phyloP scores from a whole-genome alignment of 2,888 invertebrate genomes.

The Plebejus argus region DNA sequence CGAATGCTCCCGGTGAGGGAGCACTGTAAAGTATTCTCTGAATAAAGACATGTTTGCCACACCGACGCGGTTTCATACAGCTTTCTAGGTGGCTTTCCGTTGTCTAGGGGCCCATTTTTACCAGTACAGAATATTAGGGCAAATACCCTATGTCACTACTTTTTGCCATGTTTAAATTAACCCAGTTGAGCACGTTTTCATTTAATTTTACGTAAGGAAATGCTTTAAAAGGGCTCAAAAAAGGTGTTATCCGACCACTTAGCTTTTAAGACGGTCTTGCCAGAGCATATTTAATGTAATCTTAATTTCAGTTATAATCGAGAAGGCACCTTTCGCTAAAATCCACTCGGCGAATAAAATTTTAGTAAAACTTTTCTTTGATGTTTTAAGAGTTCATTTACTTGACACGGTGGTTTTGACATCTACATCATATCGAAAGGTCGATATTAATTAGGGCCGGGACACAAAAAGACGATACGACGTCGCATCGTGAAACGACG shows the following conservation, averaged over 20 bases:
- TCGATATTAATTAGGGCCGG: not conserved
- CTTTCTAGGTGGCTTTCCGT: too few species aligned
- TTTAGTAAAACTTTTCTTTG: not conserved
- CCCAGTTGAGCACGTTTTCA: not conserved
- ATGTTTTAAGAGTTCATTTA: constrained; percentile 2
- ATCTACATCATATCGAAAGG: not conserved
- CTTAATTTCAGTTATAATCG: not conserved
- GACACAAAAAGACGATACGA: too few species aligned
- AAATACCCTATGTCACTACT: not conserved
- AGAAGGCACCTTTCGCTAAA: not conserved
- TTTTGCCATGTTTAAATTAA: not conserved
- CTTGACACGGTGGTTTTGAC: not conserved
- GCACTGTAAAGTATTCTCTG: not conserved
- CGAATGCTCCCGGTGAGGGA: too few species aligned
- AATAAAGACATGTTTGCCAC: too few species aligned
- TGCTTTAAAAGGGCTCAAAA: not conserved
- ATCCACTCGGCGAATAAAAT: not conserved
- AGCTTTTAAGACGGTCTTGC: not conserved
- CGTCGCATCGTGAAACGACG: too few species aligned
- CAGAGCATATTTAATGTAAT: not conserved
- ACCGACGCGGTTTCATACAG: too few species aligned
- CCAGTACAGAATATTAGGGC: too few species aligned
- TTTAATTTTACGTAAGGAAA: not conserved
- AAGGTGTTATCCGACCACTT: not conserved
- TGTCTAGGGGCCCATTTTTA: too few species aligned